Conservation (phyloP, 2,888 invertebrate species). For the Pardosa pseudoannulata region DNA sequence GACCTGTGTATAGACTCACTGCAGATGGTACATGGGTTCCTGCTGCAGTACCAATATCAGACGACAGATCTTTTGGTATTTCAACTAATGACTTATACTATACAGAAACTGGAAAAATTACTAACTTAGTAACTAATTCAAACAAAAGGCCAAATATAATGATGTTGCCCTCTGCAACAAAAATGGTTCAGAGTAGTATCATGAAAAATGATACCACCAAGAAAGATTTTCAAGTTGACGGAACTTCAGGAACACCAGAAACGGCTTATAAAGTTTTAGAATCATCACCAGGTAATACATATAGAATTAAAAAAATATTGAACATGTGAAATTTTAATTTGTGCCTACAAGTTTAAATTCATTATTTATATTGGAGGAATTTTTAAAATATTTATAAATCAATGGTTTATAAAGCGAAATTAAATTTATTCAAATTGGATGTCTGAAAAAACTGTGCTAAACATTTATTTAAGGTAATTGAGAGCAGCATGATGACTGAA, state of each 20-base stretch:
- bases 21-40: no score
- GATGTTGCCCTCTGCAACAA: slow-evolving; percentile 40
- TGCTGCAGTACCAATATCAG: not conserved
- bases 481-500: no score
- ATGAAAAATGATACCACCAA: not conserved
- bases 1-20: slow-evolving; percentile 17
- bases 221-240: not conserved
- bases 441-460: no score
- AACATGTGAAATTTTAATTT: no score
- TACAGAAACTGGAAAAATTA: not conserved
- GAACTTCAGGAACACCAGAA: not conserved
- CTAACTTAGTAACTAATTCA: not conserved
- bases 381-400: no score
- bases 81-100: not conserved
- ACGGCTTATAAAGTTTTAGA: not conserved
- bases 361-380: no score
- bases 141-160: slow-evolving; percentile 50
- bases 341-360: no score
- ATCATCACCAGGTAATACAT: not conserved
- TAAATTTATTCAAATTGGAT: no score
- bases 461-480: no score
- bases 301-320: no score
- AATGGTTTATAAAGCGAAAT: no score
- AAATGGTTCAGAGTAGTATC: slow-evolving; percentile 6
- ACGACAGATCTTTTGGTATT: not conserved